Percentiles rank a stretch among this genome's conserved stretches.
Evolutionary conservation across 2,113 vertebrate species (phyloP).

Genomic region (mouse (Mus musculus)): DNA sequence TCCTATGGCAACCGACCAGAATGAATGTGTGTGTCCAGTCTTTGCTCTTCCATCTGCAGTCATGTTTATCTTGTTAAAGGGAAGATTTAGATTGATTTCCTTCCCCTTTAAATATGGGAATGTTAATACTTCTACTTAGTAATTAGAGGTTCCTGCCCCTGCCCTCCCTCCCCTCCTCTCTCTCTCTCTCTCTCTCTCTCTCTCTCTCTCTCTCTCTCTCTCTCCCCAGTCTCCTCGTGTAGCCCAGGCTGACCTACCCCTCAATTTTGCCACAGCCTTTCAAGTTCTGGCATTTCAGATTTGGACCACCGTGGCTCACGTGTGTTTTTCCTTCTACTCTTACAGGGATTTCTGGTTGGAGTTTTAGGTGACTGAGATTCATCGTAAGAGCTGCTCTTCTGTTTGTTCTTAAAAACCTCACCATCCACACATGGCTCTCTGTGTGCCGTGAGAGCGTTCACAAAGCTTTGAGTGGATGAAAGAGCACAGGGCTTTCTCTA

Average conservation of each 20-base stretch:
- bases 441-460: not conserved
- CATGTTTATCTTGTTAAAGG: conserved; percentile 9
- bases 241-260: not conserved
- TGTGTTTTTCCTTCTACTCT: not conserved
- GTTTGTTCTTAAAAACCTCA: not conserved
- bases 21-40: not conserved
- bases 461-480: not conserved
- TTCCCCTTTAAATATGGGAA: not conserved
- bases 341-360: conserved; percentile 41
- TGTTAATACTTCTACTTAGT: not conserved
- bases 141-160: not conserved
- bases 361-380: not conserved
- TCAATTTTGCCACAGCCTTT: not conserved
- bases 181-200: not conserved
- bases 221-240: not conserved
- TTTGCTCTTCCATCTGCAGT: conserved; percentile 16
- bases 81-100: not conserved
- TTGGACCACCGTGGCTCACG: not conserved
- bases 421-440: not conserved
- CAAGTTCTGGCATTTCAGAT: not conserved
- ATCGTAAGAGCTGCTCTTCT: conserved; percentile 2
- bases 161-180: not conserved
- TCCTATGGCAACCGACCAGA: not conserved
- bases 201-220: not conserved
- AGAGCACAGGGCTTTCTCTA: not conserved